Evolutionary conservation across 2,113 vertebrate genomes (phyloP).

Genomic region (Cynocephalus volans): DNA sequence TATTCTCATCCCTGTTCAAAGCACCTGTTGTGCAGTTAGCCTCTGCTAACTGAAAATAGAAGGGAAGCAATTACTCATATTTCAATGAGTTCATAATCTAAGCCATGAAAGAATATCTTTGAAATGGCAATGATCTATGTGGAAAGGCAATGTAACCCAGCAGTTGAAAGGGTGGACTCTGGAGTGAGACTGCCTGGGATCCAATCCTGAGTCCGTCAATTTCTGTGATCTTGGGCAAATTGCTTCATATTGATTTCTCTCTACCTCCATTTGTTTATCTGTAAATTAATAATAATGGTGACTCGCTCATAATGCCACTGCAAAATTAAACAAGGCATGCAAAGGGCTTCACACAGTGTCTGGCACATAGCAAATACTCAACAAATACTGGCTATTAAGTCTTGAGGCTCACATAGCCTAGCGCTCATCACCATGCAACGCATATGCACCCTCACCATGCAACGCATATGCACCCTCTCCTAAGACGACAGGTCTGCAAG

Average conservation of each 20-base stretch:
- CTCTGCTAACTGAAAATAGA: not conserved
- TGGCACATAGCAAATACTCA: not conserved
- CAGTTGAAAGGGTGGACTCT: not conserved
- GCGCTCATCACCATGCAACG: not conserved
- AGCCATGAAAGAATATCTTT: not conserved
- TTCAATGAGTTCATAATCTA: not conserved
- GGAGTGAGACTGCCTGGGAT: not conserved
- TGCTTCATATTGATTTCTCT: not conserved
- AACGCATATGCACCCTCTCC: no score
- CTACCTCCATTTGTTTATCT: not conserved
- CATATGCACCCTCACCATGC: no score
- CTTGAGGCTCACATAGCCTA: not conserved
- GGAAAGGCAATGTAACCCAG: not conserved
- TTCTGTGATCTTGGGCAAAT: constrained; percentile 6
- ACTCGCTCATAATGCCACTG: not conserved
- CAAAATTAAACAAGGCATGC: not conserved
- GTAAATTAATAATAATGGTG: not conserved
- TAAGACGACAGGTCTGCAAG: not conserved
- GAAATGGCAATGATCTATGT: not conserved
- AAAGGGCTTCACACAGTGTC: not conserved
- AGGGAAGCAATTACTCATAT: not conserved
- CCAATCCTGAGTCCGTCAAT: not conserved
- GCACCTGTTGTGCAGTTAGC: not conserved
- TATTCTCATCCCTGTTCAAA: not conserved
- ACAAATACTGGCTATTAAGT: not conserved